Evolutionary conservation across 2,888 invertebrate species (phyloP), one percentile per base, ranked within the genome.

Genomic region (Bursaphelenchus okinawaensis): DNA sequence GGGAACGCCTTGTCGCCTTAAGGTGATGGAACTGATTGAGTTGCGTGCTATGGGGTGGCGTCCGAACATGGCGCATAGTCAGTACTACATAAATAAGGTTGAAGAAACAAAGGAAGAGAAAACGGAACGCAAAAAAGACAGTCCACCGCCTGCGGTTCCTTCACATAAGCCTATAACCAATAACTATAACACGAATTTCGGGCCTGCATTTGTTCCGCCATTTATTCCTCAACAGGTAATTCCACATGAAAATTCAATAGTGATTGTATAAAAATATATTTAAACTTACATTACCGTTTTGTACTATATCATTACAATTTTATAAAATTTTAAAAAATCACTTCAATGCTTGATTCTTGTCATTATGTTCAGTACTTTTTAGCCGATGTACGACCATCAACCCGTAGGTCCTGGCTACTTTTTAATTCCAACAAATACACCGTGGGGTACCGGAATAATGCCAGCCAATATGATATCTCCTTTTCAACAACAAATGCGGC

Each of bases 31-130:
- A 86, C 87, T 93, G 71, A 91, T 94, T 79, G 93, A 94, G 86
- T 86, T 93, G 83, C 88, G 93, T 83, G 93, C 93, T 70, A 90
- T 90, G 85, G 89, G 90, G 82, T 93, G 93, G 93, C 89, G 90
- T 83, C 89, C 89, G 69, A 89, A 88, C 74, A 90, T 81, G 65
- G 76, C 81, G 22, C 79, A 81, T 66, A 75, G 73, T 24, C 78
- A 81, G 63, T 81, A 81, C 70, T 81, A 81, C 66, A 69, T 81
- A 24, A 77, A 78, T 50, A 59, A 77, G 26, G 75, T 76, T 0
- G 77, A 76, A 16, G 29, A 64, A 20, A 24, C 31, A 3, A 16
- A 23, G 12, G 22, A 7, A 2, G 23, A 28, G 20, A 12, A 12
- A 2, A 40, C 12, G 6, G n/a, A 40, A 40, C 16, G n/a, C 16